Evolutionary conservation across 2,888 invertebrate species (phyloP).

Genomic region (Drosophila lacicola): DNA sequence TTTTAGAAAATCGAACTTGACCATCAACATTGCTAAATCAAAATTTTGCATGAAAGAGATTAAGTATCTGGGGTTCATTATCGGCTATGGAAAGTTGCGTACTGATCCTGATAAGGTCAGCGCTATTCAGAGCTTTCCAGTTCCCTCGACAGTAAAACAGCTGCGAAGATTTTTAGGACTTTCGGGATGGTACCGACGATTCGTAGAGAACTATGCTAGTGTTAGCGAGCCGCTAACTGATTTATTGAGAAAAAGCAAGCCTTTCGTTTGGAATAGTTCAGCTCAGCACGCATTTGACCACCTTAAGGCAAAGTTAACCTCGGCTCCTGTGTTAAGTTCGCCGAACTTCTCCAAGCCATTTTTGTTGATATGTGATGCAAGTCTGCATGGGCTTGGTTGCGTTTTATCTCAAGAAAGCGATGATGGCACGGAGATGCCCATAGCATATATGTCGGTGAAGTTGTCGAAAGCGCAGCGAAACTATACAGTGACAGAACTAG

Average conservation of each 20-base stretch:
- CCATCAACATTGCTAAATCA: too few relatives aligned
- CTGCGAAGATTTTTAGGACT: too few relatives aligned
- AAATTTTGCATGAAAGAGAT: too few relatives aligned
- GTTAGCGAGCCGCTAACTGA: not conserved
- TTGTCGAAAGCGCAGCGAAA: not conserved
- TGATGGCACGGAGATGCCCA: not conserved
- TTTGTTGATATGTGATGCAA: not conserved
- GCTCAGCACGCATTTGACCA: not conserved
- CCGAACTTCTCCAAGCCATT: not conserved
- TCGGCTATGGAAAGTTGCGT: conserved; percentile 8
- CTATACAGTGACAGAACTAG: not conserved
- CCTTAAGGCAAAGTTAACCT: not conserved
- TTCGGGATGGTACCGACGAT: too few relatives aligned
- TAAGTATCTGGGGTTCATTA: not conserved
- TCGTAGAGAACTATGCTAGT: not conserved
- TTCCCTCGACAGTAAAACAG: too few relatives aligned
- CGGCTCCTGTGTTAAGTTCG: not conserved
- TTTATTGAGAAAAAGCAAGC: not conserved
- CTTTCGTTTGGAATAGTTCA: not conserved
- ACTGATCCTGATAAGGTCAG: not conserved
- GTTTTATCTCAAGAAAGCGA: not conserved
- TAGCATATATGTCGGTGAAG: too few relatives aligned
- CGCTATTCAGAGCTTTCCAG: not conserved
- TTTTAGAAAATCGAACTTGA: too few relatives aligned
- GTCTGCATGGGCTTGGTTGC: not conserved